Conservation (phyloP, 2,113 vertebrate genomes). For the Cryptomyrus ogoouensis region DNA sequence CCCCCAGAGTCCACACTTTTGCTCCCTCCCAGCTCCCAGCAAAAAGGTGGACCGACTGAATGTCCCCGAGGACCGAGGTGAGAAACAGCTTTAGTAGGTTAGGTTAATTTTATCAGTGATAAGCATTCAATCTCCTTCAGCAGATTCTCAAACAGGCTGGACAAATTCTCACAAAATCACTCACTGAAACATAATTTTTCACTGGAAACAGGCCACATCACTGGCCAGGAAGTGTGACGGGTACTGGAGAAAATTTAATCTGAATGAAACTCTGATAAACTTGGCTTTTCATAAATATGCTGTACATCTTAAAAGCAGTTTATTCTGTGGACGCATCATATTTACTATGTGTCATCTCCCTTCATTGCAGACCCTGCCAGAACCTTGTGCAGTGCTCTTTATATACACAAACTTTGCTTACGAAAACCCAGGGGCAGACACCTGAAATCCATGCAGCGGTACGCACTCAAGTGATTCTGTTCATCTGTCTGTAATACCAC, state of each 20-base stretch:
- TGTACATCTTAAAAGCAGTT: conserved; percentile 18
- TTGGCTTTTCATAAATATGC: conserved; percentile 5
- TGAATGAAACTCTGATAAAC: not conserved
- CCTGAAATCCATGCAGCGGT: not conserved
- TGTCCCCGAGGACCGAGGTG: not conserved
- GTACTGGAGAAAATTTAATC: not conserved
- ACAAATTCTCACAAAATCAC: not conserved
- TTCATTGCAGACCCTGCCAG: not conserved
- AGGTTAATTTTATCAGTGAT: not conserved
- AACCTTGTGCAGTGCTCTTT: not conserved
- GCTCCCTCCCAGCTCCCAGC: not conserved
- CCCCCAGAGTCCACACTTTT: not conserved
- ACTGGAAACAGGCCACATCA: not conserved
- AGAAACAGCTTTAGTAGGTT: not conserved
- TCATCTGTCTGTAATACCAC: not conserved
- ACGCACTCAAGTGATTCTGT: not conserved
- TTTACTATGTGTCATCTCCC: not conserved
- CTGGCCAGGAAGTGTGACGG: not conserved
- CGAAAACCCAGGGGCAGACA: not conserved
- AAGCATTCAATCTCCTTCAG: not conserved
- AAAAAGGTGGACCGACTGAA: not conserved
- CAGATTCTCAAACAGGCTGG: not conserved
- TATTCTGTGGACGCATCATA: not conserved
- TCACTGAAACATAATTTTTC: not conserved
- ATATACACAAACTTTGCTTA: not conserved